phyloP scores from a whole-genome alignment of 2,797 vertebrate species.

The Graptemys geographica region DNA sequence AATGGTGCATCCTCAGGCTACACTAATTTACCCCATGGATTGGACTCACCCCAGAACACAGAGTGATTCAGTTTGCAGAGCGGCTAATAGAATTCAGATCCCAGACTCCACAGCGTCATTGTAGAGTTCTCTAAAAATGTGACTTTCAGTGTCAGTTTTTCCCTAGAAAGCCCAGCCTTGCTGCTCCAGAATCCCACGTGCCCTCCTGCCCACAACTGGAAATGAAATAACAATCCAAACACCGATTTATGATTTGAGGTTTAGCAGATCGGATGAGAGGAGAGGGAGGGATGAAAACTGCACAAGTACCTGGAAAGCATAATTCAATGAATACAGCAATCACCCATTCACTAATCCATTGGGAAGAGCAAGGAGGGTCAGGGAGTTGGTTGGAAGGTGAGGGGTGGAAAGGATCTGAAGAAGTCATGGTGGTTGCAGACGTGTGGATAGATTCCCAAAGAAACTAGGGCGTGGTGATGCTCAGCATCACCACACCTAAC shows the following conservation, averaged over 20 bases:
- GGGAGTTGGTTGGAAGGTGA: not conserved
- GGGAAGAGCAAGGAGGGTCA: not conserved
- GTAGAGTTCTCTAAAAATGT: not conserved
- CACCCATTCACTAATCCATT: not conserved
- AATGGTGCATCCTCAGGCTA: fast-evolving
- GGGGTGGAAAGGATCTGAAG: not conserved
- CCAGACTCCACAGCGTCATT: not conserved
- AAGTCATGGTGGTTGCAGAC: not conserved
- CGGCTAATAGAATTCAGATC: fast-evolving
- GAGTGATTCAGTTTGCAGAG: not conserved
- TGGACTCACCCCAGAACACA: not conserved
- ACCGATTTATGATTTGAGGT: not conserved
- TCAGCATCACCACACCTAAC: not conserved
- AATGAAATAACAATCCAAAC: not conserved
- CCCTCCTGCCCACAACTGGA: not conserved
- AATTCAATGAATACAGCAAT: not conserved
- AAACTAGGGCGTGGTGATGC: not conserved
- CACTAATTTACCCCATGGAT: fast-evolving
- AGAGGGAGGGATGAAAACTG: not conserved
- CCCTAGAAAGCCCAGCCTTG: fast-evolving
- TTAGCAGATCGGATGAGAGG: not conserved
- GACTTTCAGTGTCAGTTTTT: not conserved
- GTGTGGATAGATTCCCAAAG: not conserved
- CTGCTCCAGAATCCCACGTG: not conserved
- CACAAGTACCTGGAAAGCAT: fast-evolving